phyloP scores from a whole-genome alignment of 64 coral and sea anemone genomes.

The Actinia equina region DNA sequence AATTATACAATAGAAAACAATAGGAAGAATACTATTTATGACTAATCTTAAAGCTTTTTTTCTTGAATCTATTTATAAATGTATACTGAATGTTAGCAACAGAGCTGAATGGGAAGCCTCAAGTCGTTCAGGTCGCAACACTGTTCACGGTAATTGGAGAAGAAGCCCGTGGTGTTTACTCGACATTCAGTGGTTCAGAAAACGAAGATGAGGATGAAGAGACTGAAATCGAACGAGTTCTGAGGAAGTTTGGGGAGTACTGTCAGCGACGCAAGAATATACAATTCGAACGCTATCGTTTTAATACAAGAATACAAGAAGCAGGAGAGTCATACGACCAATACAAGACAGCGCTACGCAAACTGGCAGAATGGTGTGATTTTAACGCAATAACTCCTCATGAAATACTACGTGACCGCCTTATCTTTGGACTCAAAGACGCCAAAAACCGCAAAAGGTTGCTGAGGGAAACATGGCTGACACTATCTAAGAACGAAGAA shows the following conservation, averaged over 20 bases:
- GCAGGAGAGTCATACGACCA: slow-evolving; percentile 37
- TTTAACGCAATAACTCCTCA: slow-evolving; percentile 10
- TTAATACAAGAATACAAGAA: slow-evolving; percentile 16
- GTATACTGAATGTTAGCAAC: too few species aligned
- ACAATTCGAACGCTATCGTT: slow-evolving; percentile 31
- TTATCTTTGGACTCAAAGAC: slow-evolving; percentile 19
- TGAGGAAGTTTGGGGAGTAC: slow-evolving; percentile 8
- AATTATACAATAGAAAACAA: too few species aligned
- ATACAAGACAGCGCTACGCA: slow-evolving; percentile 2
- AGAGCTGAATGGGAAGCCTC: neutral
- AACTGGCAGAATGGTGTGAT: slow-evolving; percentile 24
- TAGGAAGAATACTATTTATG: too few species aligned
- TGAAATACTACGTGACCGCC: slow-evolving; percentile 3
- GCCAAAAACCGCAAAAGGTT: neutral
- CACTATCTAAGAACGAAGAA: slow-evolving; percentile 35
- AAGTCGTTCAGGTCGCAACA: slow-evolving; percentile 28
- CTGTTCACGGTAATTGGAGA: slow-evolving; percentile 28
- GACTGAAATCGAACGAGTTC: slow-evolving; percentile 9
- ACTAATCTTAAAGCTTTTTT: too few species aligned
- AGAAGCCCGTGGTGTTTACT: slow-evolving; percentile 37
- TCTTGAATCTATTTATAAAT: too few species aligned
- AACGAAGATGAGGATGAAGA: neutral
- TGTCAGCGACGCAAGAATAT: slow-evolving; percentile 28
- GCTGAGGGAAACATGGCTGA: slow-evolving; percentile 38
- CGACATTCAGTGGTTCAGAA: neutral